Conservation (phyloP, 2,888 invertebrate genomes). For the Amphiduros pacificus region DNA sequence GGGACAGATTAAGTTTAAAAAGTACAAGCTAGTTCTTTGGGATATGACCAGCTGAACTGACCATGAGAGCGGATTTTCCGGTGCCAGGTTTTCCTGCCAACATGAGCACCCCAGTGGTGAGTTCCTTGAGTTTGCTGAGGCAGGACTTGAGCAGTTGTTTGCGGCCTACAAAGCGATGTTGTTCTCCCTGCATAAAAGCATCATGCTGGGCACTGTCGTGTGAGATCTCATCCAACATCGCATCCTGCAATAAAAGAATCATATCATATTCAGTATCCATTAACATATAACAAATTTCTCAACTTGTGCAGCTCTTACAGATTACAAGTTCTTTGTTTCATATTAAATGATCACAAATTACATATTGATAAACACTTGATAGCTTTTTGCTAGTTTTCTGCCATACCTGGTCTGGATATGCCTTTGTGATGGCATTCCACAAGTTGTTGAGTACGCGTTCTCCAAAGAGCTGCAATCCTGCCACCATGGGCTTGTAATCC, state of each 20-base stretch:
- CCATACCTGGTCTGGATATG: slow-evolving; percentile 47
- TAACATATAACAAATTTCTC: no score
- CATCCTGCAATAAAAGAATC: no score
- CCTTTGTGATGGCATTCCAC: slow-evolving; percentile 53
- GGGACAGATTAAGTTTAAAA: background rate
- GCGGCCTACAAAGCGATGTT: slow-evolving; percentile 45
- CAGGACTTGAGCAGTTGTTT: slow-evolving; percentile 41
- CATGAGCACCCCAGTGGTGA: slow-evolving; percentile 40
- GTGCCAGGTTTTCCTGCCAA: slow-evolving; percentile 55
- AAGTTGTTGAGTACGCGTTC: slow-evolving; percentile 55
- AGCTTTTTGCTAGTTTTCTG: background rate
- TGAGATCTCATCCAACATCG: slow-evolving; percentile 45
- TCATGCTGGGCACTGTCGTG: slow-evolving; percentile 46
- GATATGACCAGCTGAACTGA: slow-evolving; percentile 35
- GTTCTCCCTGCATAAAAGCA: slow-evolving; percentile 39
- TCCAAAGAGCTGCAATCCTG: slow-evolving; percentile 57
- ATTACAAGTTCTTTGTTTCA: no score
- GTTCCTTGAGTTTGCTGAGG: slow-evolving; percentile 36
- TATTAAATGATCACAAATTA: no score
- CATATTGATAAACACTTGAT: no score
- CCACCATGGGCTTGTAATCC: slow-evolving; percentile 52
- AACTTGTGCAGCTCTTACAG: no score
- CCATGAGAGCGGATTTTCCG: slow-evolving; percentile 58
- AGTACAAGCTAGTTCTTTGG: no score
- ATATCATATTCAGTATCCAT: no score